phyloP scores from a whole-genome alignment of 2,797 vertebrate species.

The Lithobates pipiens region DNA sequence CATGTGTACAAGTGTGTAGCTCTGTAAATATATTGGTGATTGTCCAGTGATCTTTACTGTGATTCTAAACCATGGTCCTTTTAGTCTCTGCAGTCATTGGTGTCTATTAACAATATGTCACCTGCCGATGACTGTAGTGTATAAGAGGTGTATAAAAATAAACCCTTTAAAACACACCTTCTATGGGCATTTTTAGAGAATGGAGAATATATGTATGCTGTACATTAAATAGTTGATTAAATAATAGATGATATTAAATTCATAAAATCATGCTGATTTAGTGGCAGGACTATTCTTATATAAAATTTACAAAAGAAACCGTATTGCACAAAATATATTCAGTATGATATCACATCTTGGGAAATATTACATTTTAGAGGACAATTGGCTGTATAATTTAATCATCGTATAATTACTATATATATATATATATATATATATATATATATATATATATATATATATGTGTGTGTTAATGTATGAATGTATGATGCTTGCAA shows the following conservation, averaged over 20 bases:
- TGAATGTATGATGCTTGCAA: no score
- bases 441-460: no score
- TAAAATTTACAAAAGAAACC: no score
- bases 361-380: neutral
- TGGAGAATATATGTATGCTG: neutral
- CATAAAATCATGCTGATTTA: neutral
- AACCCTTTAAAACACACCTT: no score
- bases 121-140: neutral
- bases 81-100: neutral
- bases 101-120: neutral
- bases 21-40: neutral
- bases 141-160: neutral
- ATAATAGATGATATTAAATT: neutral
- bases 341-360: neutral
- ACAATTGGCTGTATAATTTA: neutral
- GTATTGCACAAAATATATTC: neutral
- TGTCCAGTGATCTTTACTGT: neutral
- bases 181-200: no score
- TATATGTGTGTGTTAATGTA: no score
- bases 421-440: no score
- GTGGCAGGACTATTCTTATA: no score
- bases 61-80: neutral
- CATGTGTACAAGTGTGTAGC: neutral
- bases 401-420: no score
- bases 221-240: neutral